A percentile compares a stretch with the other conserved stretches of the same genome.
Evolutionary conservation across 2,888 invertebrate species (phyloP).

Genomic region (Torymus aiolomorphi): DNA sequence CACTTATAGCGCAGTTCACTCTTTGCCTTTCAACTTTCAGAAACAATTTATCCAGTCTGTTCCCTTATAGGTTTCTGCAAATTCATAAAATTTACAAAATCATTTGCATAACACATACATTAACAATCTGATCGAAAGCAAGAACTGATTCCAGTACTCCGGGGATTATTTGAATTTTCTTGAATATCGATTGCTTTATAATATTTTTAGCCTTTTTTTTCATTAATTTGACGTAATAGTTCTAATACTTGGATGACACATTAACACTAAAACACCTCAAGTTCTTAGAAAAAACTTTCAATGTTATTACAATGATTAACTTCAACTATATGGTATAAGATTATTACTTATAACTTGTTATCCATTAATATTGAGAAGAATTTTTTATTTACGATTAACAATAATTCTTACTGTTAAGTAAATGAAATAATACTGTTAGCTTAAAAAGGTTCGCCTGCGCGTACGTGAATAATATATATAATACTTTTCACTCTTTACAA

Average conservation of each 20-base stretch:
- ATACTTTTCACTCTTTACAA: no score
- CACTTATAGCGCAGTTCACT: constrained; percentile 4
- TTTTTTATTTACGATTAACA: no score
- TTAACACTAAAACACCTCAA: no score
- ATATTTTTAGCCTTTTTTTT: neutral
- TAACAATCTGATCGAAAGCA: constrained; percentile 47
- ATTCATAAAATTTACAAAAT: constrained; percentile 20
- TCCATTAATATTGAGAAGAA: no score
- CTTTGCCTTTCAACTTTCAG: constrained; percentile 3
- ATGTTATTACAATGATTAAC: no score
- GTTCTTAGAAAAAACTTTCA: no score
- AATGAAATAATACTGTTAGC: constrained; percentile 41
- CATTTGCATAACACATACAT: constrained; percentile 19
- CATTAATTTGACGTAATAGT: neutral
- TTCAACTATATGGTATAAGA: no score
- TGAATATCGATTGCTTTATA: neutral
- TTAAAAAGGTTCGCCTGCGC: constrained; percentile 10
- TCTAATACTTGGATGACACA: no score
- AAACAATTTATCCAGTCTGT: constrained; percentile 24
- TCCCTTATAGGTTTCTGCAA: constrained; percentile 33
- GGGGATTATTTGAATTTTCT: no score
- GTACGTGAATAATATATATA: constrained; percentile 20
- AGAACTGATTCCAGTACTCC: constrained; percentile 36
- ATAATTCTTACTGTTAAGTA: constrained; percentile 15
- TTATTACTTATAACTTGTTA: no score